phyloP scores from a whole-genome alignment of 2,797 vertebrate genomes.

The Malurus splendens region DNA sequence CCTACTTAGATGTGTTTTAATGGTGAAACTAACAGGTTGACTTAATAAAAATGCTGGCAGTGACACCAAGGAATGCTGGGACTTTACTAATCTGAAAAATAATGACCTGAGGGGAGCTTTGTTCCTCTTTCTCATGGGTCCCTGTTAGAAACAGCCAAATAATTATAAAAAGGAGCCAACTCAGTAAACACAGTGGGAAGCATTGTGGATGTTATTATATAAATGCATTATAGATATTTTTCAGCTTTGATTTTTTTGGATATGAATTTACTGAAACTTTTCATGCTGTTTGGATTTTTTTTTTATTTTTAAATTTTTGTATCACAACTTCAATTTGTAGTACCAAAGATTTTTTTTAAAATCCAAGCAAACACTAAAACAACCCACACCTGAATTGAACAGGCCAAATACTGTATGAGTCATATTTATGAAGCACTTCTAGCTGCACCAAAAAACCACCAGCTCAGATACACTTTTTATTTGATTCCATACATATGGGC shows the following conservation, averaged over 20 bases:
- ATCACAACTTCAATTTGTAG: neutral
- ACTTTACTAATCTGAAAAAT: constrained; percentile 18
- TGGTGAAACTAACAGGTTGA: neutral
- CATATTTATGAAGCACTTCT: neutral
- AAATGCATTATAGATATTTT: constrained; percentile 1
- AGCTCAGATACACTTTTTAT: neutral
- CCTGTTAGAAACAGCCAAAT: constrained; percentile 16
- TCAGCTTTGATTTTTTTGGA: neutral
- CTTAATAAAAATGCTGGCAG: constrained; percentile 20
- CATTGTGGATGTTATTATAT: neutral
- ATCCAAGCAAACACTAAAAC: neutral
- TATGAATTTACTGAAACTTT: neutral
- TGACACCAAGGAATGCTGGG: constrained; percentile 15
- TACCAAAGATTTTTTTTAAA: neutral
- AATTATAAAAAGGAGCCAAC: neutral
- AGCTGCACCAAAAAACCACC: neutral
- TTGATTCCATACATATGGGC: neutral
- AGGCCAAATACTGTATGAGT: neutral
- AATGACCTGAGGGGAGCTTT: constrained; percentile 9
- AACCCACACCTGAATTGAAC: neutral
- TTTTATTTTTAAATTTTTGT: neutral
- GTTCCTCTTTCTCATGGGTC: neutral
- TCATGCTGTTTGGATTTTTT: neutral
- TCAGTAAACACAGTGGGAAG: constrained; percentile 19
- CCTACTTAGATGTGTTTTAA: neutral